These are phyloP conservation scores for Conger conger DNA, from an alignment of 2,113 vertebrate genomes.

Conservation along the genomic window DNA sequence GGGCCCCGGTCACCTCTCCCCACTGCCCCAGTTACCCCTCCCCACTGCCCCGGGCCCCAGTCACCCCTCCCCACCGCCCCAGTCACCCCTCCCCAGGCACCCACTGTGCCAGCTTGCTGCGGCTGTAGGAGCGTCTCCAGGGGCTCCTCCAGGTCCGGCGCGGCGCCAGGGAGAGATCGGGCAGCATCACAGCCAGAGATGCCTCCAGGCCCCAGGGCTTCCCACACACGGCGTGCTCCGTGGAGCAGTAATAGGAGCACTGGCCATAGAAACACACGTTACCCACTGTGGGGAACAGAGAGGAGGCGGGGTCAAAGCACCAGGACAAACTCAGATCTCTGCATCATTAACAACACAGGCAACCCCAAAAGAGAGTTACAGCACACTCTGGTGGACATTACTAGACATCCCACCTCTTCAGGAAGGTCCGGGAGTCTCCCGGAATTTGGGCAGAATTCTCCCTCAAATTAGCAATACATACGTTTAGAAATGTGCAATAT, in stretches of 20 bases:
- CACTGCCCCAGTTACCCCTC: neutral
- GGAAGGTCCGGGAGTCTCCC: too few relatives aligned
- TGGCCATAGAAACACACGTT: constrained; percentile 82
- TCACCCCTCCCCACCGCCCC: neutral
- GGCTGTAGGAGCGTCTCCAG: constrained; percentile 85
- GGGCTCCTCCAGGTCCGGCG: constrained; percentile 80
- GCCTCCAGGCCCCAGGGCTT: constrained; percentile 72
- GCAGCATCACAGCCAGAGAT: constrained; percentile 78
- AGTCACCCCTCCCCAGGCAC: constrained; percentile 2
- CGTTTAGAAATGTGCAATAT: too few relatives aligned
- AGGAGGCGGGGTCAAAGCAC: neutral
- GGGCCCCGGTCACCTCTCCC: too few relatives aligned
- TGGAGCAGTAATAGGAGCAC: constrained; percentile 86
- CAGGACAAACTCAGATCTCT: too few relatives aligned
- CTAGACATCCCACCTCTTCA: too few relatives aligned
- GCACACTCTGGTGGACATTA: too few relatives aligned
- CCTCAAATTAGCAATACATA: too few relatives aligned
- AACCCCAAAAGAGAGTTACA: too few relatives aligned
- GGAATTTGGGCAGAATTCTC: too few relatives aligned
- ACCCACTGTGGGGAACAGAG: constrained; percentile 65
- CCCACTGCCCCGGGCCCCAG: neutral
- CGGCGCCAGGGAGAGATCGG: constrained; percentile 70
- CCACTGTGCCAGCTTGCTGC: constrained; percentile 79
- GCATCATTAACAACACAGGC: too few relatives aligned
- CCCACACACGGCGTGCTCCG: constrained; percentile 80